Evolutionary conservation across 1,140 invertebrate genomes (phyloP).

Genomic region (Conopomorpha cramerella): DNA sequence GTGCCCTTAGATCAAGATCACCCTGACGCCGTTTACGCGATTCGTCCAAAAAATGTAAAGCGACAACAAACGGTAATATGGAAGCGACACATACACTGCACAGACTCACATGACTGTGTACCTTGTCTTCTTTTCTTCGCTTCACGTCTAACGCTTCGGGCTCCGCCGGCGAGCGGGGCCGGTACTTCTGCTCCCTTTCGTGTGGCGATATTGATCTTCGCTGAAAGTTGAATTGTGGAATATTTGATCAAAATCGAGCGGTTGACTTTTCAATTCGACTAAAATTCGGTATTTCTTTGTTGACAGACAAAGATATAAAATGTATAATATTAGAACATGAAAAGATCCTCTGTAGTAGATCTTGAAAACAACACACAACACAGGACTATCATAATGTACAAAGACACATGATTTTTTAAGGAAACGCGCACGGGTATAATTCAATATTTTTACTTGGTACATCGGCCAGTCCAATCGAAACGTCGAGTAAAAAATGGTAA

Average conservation of each 20-base stretch:
- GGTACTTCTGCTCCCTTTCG: slow-evolving; percentile 83
- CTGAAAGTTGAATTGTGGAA: slow-evolving; percentile 19
- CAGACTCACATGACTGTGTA: slow-evolving; percentile 78
- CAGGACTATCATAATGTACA: neutral
- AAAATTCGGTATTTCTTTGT: neutral
- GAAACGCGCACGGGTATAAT: no score
- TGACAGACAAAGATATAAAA: neutral
- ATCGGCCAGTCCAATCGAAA: no score
- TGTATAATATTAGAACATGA: neutral
- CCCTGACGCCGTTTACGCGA: no score
- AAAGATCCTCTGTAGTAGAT: neutral
- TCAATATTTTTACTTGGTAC: no score
- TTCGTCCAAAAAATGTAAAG: no score
- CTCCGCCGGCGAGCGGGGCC: slow-evolving; percentile 69
- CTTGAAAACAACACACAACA: neutral
- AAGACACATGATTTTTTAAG: neutral
- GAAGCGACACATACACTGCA: slow-evolving; percentile 46
- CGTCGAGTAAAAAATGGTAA: no score
- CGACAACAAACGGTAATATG: slow-evolving; percentile 10
- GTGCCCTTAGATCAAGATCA: no score
- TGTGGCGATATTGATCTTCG: slow-evolving; percentile 86
- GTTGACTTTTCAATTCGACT: neutral
- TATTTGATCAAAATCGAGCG: neutral
- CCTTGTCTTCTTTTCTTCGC: slow-evolving; percentile 84
- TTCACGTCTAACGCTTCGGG: slow-evolving; percentile 71